Evolutionary conservation across 2,113 vertebrate species (phyloP), one percentile per base, ranked within the genome.

Genomic region (Acanthisitta chloris): DNA sequence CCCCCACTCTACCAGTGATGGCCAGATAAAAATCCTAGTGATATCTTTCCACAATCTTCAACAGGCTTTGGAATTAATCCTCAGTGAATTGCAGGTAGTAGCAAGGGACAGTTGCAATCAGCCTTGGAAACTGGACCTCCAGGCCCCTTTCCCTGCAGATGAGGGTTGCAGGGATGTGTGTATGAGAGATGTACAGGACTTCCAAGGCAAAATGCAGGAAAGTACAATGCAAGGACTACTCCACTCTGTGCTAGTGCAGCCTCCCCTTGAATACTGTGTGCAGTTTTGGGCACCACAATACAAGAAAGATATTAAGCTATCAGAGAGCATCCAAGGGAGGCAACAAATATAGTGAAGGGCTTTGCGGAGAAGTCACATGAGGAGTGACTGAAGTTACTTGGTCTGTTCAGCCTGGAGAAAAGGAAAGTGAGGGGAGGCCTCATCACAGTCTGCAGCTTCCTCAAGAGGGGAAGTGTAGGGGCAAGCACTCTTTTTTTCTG

Each of bases 401-500:
- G 10, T 18, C 33, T 73, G 17, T 14, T 38, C 67, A 81, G 36
- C 36, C 51, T 66, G 77, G 51, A 49, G 6, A 65, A 8, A 31
- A 73, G 33, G 21, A 58, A 10, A 31, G 34, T 31, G 52, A 86
- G 25, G 16, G 17, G 13, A 76, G 26, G 33, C 17, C 36, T 16
- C 67, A 58, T 3, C 12, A 26, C 67, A 73, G 36, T 16, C 38
- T 58, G 43, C 21, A 65, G 0, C 36, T 72, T 65, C 51, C 55
- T 28, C 0, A 0, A 6, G 36, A 57, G 58, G 31, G 48, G 31
- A 26, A 24, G 10, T 15, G 43, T 2, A 72, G 1, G 17, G 26
- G 10, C 51, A 72, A 43, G 0, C 58, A 72, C 36, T 16, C 57
- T 34, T 57, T 52, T 34, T 19, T 49, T 85, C 29, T 28, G 51